These are phyloP conservation scores for Pseudoips prasinana DNA, from an alignment of 2,888 invertebrate species.

Conservation along the genomic window DNA sequence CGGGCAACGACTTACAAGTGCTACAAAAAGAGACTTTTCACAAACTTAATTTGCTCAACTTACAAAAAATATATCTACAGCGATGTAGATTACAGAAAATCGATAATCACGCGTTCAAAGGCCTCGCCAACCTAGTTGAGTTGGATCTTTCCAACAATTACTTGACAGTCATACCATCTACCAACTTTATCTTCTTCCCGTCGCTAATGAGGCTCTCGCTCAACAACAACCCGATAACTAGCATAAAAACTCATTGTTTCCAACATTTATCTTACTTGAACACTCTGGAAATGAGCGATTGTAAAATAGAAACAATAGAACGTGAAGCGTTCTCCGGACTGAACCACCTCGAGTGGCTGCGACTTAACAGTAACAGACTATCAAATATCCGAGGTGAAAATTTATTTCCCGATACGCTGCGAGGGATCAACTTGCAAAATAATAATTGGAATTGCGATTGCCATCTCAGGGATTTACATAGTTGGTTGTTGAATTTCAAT, in stretches of 20 bases:
- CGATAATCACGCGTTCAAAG: conserved; percentile 90
- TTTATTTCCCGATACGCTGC: conserved; percentile 88
- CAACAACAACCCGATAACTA: conserved; percentile 91
- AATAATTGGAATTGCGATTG: conserved; percentile 96
- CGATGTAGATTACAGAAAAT: conserved; percentile 90
- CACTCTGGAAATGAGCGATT: conserved; percentile 90
- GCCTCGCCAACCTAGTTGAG: conserved; percentile 93
- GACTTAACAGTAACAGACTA: conserved; percentile 91
- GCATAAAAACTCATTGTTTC: conserved; percentile 87
- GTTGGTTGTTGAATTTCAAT: conserved; percentile 89
- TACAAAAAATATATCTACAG: conserved; percentile 92
- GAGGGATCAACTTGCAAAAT: conserved; percentile 90
- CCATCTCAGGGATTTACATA: conserved; percentile 87
- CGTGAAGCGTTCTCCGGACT: conserved; percentile 91
- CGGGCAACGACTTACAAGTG: conserved; percentile 90
- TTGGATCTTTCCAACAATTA: conserved; percentile 92
- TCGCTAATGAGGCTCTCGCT: conserved; percentile 92
- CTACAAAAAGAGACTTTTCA: conserved; percentile 90
- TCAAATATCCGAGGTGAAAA: conserved; percentile 86
- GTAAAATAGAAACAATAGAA: conserved; percentile 89
- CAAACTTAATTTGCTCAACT: conserved; percentile 89
- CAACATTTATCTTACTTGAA: conserved; percentile 88
- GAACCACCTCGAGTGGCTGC: conserved; percentile 91
- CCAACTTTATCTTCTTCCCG: conserved; percentile 89
- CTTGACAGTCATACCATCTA: conserved; percentile 88